Conservation (phyloP, 2,888 invertebrate genomes). For the Spilarctia lutea region DNA sequence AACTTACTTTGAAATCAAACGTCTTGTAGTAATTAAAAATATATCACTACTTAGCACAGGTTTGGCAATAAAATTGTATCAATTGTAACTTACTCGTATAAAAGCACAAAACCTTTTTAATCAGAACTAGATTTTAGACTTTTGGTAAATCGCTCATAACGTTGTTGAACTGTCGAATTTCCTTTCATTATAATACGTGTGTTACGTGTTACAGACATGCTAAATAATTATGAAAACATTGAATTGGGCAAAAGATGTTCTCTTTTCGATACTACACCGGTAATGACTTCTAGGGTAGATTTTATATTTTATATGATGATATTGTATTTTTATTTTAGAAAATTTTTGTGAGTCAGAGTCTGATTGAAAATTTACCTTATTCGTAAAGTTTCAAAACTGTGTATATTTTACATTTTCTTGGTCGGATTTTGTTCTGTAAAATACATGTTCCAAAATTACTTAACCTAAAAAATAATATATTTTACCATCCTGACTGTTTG, state of each 20-base stretch:
- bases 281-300: conserved; percentile 20
- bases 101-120: too few relatives aligned
- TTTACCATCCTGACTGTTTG: neutral
- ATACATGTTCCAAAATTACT: neutral
- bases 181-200: too few relatives aligned
- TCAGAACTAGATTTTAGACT: too few relatives aligned
- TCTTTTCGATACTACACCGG: neutral
- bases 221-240: neutral
- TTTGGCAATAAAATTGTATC: too few relatives aligned
- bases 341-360: conserved; percentile 26
- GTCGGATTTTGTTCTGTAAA: conserved; percentile 2
- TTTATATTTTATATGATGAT: too few relatives aligned
- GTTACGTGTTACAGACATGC: too few relatives aligned
- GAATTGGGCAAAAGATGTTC: neutral
- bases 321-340: conserved; percentile 19
- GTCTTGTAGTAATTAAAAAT: too few relatives aligned
- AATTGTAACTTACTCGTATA: too few relatives aligned
- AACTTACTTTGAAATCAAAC: too few relatives aligned
- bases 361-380: conserved; percentile 36
- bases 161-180: too few relatives aligned
- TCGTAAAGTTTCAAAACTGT: conserved; percentile 17
- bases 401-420: conserved; percentile 25
- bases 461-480: neutral
- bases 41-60: too few relatives aligned
- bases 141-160: too few relatives aligned